Conservation (phyloP, 2,113 vertebrate species). For the Axis porcinus region DNA sequence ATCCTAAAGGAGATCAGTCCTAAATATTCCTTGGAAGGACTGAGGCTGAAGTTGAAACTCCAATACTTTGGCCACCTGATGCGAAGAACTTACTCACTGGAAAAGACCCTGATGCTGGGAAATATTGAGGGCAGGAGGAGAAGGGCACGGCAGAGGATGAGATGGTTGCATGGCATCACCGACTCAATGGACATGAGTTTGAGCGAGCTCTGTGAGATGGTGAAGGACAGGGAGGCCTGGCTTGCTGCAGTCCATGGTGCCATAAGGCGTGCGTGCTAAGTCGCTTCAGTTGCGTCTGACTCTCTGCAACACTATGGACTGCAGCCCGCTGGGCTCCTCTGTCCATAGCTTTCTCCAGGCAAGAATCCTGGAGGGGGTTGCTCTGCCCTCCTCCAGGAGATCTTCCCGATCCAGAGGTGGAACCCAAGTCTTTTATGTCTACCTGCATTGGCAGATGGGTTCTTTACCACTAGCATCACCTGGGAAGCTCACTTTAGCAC, state of each 20-base stretch:
- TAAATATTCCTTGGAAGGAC: not conserved
- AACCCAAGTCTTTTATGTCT: not conserved
- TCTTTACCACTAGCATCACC: not conserved
- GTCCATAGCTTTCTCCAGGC: not conserved
- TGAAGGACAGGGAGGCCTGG: not conserved
- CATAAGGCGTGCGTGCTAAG: rapidly evolving
- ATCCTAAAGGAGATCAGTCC: not conserved
- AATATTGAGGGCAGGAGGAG: not conserved
- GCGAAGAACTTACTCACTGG: not conserved
- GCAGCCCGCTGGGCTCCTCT: not conserved
- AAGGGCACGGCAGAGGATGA: not conserved
- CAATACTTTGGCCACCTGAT: not conserved
- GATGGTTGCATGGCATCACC: not conserved
- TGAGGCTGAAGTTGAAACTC: not conserved
- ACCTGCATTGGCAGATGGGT: not conserved
- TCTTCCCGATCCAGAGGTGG: rapidly evolving
- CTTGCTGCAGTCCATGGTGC: not conserved
- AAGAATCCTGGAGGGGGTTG: not conserved
- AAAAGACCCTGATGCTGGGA: not conserved
- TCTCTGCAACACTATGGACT: not conserved
- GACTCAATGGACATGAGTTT: not conserved
- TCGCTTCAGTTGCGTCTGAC: not conserved
- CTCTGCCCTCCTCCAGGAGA: not conserved
- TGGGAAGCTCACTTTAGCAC: not conserved
- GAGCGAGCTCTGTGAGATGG: not conserved